A percentile compares a stretch with the other conserved stretches of the same genome.
Conservation (phyloP, 2,888 invertebrate genomes). For the Coenonympha arcania region DNA sequence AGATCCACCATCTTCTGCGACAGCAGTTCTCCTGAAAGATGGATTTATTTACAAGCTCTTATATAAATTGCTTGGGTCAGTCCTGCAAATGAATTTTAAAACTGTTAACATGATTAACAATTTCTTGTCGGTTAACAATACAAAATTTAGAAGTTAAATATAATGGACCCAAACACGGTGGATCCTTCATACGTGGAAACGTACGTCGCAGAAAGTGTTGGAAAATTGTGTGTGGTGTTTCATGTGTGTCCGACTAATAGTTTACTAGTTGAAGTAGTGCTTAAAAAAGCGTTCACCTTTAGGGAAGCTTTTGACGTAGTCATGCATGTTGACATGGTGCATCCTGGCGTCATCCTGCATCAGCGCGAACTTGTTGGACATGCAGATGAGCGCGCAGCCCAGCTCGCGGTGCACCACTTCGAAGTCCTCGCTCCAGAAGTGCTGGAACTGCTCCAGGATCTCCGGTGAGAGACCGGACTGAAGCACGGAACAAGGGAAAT, state of each 20-base stretch:
- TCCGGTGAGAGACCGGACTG: conserved; percentile 59
- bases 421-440: conserved; percentile 67
- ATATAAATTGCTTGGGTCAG: no score
- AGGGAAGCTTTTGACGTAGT: conserved; percentile 60
- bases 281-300: no score
- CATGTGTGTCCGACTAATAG: no score
- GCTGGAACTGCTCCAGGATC: conserved; percentile 59
- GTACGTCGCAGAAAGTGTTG: no score
- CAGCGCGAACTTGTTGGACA: conserved; percentile 64
- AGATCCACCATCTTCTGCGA: conserved; percentile 54
- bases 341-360: conserved; percentile 60
- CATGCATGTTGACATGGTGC: conserved; percentile 64
- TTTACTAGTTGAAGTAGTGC: no score
- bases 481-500: no score
- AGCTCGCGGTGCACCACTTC: conserved; percentile 66
- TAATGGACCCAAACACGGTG: conserved; percentile 10
- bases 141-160: not conserved
- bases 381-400: conserved; percentile 55
- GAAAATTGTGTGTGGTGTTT: no score
- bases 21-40: conserved; percentile 51
- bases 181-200: no score
- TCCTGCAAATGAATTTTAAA: no score
- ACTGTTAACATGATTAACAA: not conserved
- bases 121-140: not conserved
- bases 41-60: no score